Conservation (phyloP, 1,140 invertebrate species). For the Thaumatotibia leucotreta region DNA sequence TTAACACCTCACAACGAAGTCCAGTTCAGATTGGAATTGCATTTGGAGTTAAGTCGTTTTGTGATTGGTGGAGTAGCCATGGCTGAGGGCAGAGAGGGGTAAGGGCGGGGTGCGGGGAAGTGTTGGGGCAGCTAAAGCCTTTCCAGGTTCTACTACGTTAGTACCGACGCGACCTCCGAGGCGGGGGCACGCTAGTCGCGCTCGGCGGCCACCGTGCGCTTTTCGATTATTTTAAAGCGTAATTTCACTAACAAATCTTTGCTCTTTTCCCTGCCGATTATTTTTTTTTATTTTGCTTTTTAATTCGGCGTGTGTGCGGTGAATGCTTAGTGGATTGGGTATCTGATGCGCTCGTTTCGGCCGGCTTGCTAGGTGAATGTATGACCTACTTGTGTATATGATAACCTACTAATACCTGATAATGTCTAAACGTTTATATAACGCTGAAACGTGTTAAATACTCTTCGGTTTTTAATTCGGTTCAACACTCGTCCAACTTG, state of each 20-base stretch:
- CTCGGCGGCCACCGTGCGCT: slow-evolving; percentile 46
- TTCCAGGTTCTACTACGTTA: slow-evolving; percentile 73
- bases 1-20: slow-evolving; percentile 12
- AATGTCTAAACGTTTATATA: slow-evolving; percentile 26
- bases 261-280: slow-evolving; percentile 17
- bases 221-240: slow-evolving; percentile 69
- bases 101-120: slow-evolving; percentile 35
- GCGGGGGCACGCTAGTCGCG: slow-evolving; percentile 55
- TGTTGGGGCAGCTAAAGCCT: slow-evolving; percentile 62
- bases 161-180: slow-evolving; percentile 58
- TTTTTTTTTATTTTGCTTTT: slow-evolving; percentile 28
- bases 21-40: slow-evolving; percentile 18
- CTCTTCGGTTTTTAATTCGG: background rate
- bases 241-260: slow-evolving; percentile 25
- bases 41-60: slow-evolving; percentile 31
- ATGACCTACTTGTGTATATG: slow-evolving; percentile 66
- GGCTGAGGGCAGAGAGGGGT: slow-evolving; percentile 69
- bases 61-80: slow-evolving; percentile 40
- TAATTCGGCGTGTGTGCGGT: slow-evolving; percentile 28
- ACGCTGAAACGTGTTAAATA: background rate
- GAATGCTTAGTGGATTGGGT: slow-evolving; percentile 31
- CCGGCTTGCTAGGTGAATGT: slow-evolving; percentile 33
- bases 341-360: slow-evolving; percentile 24
- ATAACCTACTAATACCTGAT: slow-evolving; percentile 40
- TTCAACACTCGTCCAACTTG: background rate